Evolutionary conservation across 2,797 vertebrate genomes (phyloP).

Genomic region (Hippoglossus hippoglossus): DNA sequence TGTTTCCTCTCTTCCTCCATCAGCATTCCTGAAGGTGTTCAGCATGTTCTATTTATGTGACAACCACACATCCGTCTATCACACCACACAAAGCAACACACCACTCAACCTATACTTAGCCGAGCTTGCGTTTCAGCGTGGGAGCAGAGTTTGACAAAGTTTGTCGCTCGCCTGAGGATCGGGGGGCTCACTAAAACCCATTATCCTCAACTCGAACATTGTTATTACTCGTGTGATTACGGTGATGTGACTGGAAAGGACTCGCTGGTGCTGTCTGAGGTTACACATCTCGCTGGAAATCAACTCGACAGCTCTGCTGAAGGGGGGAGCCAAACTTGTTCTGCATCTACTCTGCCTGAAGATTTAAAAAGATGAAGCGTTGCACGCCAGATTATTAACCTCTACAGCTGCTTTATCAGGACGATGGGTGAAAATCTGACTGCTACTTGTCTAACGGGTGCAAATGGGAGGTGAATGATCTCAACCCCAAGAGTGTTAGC

Average conservation of each 20-base stretch:
- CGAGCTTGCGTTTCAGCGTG: slow-evolving; percentile 44
- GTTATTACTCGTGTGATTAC: slow-evolving; percentile 7
- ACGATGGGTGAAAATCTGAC: not conserved
- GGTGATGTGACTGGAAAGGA: slow-evolving; percentile 56
- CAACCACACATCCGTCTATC: slow-evolving; percentile 59
- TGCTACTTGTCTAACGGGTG: slow-evolving; percentile 4
- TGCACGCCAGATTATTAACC: slow-evolving; percentile 20
- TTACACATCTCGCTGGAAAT: slow-evolving; percentile 43
- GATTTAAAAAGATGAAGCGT: slow-evolving; percentile 36
- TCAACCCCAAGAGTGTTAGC: not conserved
- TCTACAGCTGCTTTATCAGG: slow-evolving; percentile 10
- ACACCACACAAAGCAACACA: slow-evolving; percentile 55
- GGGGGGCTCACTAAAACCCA: slow-evolving; percentile 41
- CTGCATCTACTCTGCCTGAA: slow-evolving; percentile 32
- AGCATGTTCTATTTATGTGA: slow-evolving; percentile 71
- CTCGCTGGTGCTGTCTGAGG: slow-evolving; percentile 55
- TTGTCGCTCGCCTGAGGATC: slow-evolving; percentile 30
- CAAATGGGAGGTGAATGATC: not conserved
- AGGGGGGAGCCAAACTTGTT: slow-evolving; percentile 11
- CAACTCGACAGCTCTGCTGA: slow-evolving; percentile 47
- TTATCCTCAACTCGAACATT: slow-evolving; percentile 37
- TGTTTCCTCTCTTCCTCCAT: slow-evolving; percentile 52
- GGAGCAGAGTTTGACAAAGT: slow-evolving; percentile 44
- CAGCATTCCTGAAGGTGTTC: slow-evolving; percentile 76
- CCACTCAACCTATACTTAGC: slow-evolving; percentile 65